A percentile compares a stretch with the other conserved stretches of the same genome.
phyloP scores from a whole-genome alignment of 2,888 invertebrate genomes.

The Monopis laevigella region DNA sequence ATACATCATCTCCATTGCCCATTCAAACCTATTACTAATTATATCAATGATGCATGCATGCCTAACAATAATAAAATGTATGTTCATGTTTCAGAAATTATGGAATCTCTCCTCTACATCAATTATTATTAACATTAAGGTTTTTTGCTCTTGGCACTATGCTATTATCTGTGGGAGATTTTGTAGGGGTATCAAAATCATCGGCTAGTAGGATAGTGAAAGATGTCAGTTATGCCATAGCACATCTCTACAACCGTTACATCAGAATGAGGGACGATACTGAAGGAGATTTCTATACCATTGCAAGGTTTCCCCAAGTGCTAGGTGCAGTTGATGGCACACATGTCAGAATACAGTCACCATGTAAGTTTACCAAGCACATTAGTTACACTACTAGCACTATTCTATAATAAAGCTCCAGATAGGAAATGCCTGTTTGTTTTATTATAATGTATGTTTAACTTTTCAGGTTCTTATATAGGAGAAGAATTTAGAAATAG shows the following conservation, averaged over 20 bases:
- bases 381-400: constrained; percentile 10
- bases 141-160: constrained; percentile 25
- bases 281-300: constrained; percentile 19
- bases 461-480: constrained; percentile 7
- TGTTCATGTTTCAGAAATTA: constrained; percentile 22
- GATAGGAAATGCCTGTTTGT: constrained; percentile 19
- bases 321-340: constrained; percentile 22
- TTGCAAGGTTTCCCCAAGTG: constrained; percentile 21
- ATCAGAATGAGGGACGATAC: constrained; percentile 17
- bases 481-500: constrained; percentile 20
- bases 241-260: constrained; percentile 20
- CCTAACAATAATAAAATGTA: no score
- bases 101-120: constrained; percentile 22
- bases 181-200: constrained; percentile 19
- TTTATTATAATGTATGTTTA: constrained; percentile 21
- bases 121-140: constrained; percentile 21
- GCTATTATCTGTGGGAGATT: constrained; percentile 23
- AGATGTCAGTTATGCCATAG: constrained; percentile 20
- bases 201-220: constrained; percentile 19
- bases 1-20: no score
- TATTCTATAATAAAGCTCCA: constrained; percentile 20
- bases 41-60: no score
- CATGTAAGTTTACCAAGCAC: constrained; percentile 16
- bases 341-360: constrained; percentile 22
- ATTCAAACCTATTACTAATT: no score